These are phyloP conservation scores for Nestor notabilis DNA, from an alignment of 2,113 vertebrate species.

Conservation along the genomic window DNA sequence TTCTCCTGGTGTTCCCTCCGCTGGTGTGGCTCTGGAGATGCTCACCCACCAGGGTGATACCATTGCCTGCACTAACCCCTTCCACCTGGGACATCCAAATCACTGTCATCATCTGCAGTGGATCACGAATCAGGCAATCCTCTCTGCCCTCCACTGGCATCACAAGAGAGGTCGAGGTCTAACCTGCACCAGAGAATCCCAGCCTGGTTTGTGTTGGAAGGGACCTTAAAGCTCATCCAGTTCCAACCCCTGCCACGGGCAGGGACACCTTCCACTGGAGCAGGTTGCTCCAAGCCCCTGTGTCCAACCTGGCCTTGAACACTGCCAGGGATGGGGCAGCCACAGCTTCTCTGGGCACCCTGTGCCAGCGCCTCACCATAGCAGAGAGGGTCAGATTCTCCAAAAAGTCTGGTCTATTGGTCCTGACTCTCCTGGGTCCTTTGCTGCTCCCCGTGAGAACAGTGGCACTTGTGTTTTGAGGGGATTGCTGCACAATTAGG, in stretches of 20 bases:
- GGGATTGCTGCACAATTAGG: background rate
- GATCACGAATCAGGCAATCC: background rate
- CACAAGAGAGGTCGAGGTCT: background rate
- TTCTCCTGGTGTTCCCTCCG: background rate
- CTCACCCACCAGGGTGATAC: background rate
- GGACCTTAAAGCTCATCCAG: background rate
- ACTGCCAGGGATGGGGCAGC: background rate
- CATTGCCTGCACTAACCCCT: background rate
- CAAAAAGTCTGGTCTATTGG: accelerated
- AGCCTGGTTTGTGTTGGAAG: background rate
- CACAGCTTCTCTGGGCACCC: background rate
- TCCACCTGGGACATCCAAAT: background rate
- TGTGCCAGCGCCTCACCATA: background rate
- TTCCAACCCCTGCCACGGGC: accelerated
- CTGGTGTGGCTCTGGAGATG: background rate
- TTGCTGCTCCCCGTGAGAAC: background rate
- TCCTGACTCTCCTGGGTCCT: background rate
- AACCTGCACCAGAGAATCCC: background rate
- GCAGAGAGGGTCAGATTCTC: background rate
- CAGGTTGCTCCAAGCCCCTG: background rate
- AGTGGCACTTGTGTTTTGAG: background rate
- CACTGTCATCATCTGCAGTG: background rate
- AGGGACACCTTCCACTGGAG: background rate
- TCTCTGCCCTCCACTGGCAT: background rate
- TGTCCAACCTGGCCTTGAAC: background rate